These are phyloP conservation scores for Drosophila mercatorum DNA, from an alignment of 2,888 invertebrate species.

Conservation along the genomic window DNA sequence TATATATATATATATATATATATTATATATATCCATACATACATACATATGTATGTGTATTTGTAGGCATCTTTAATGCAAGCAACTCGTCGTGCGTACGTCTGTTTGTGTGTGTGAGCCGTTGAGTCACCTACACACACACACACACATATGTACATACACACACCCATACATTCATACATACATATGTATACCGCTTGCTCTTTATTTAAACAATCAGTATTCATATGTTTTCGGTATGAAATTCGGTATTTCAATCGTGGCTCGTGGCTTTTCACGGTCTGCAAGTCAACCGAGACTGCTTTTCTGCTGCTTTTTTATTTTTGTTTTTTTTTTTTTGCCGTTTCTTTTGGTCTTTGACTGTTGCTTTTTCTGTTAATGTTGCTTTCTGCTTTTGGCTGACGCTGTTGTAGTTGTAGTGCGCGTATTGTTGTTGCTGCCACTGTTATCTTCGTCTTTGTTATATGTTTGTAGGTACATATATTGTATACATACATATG, in stretches of 20 bases:
- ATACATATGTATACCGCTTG: constrained; percentile 37
- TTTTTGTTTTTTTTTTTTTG: background rate
- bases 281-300: constrained; percentile 83
- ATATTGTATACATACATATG: background rate
- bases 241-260: constrained; percentile 82
- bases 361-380: constrained; percentile 62
- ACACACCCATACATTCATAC: no score
- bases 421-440: constrained; percentile 29
- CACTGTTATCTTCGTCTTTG: constrained; percentile 28
- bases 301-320: constrained; percentile 59
- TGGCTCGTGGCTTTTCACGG: constrained; percentile 84
- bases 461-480: background rate
- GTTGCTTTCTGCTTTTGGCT: constrained; percentile 40
- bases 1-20: no score
- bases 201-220: constrained; percentile 73
- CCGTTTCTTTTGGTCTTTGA: constrained; percentile 74
- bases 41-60: background rate
- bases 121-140: constrained; percentile 27
- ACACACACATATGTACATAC: no score
- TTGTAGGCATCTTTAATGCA: constrained; percentile 20
- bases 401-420: constrained; percentile 23
- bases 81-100: background rate
- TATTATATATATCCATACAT: no score
- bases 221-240: constrained; percentile 80
- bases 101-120: background rate